These are phyloP conservation scores for Drosophila fulvimacula DNA, from an alignment of 2,888 invertebrate genomes.

Conservation along the genomic window DNA sequence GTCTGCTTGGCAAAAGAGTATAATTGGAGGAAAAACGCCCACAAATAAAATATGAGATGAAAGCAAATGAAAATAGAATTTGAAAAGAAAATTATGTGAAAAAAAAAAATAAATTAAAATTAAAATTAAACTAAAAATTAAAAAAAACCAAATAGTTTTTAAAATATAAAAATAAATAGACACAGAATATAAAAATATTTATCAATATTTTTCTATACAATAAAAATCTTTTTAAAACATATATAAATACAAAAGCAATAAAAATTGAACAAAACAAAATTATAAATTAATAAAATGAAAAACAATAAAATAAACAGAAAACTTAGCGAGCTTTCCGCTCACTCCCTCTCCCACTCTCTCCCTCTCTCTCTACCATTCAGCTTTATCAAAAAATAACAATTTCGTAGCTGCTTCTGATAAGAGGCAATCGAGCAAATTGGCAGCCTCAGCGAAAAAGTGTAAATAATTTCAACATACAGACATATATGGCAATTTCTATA, in stretches of 20 bases:
- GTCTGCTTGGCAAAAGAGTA: not conserved
- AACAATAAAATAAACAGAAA: not conserved
- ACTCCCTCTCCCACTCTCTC: not conserved
- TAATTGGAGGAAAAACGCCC: constrained; percentile 11
- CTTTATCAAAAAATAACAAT: constrained; percentile 52
- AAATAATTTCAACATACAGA: constrained; percentile 7
- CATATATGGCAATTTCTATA: constrained; percentile 14
- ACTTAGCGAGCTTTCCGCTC: not conserved
- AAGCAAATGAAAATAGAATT: not conserved
- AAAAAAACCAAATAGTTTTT: too few relatives aligned
- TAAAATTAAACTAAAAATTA: not conserved
- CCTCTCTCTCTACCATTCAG: not conserved
- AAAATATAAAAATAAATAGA: not conserved
- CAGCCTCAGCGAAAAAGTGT: constrained; percentile 18
- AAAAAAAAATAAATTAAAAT: not conserved
- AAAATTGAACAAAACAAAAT: not conserved
- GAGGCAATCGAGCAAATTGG: constrained; percentile 38
- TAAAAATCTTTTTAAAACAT: too few relatives aligned
- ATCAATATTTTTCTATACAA: too few relatives aligned
- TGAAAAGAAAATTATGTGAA: not conserved
- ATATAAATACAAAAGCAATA: not conserved
- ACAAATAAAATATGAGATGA: not conserved
- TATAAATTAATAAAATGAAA: not conserved
- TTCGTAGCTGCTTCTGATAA: constrained; percentile 43
- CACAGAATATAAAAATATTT: too few relatives aligned